phyloP scores from a whole-genome alignment of 2,888 invertebrate species.

The Ornithoptera alexandrae region DNA sequence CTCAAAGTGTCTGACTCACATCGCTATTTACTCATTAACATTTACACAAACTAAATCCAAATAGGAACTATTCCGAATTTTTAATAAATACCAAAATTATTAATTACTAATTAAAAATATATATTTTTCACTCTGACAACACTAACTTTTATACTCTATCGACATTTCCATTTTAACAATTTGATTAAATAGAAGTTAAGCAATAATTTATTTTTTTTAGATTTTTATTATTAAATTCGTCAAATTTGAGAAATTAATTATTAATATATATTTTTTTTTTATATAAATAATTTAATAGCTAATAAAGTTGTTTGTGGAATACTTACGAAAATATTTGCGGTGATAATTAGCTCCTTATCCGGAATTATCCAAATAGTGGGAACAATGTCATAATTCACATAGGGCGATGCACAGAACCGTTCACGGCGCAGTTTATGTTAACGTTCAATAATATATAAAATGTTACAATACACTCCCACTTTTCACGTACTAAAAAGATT shows the following conservation, averaged over 20 bases:
- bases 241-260: too few relatives aligned
- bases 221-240: too few relatives aligned
- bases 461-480: constrained; percentile 67
- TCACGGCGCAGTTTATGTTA: constrained; percentile 57
- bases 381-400: constrained; percentile 71
- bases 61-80: constrained; percentile 12
- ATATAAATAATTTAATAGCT: neutral
- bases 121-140: too few relatives aligned
- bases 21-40: constrained; percentile 36
- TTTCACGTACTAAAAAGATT: constrained; percentile 65
- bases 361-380: constrained; percentile 77
- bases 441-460: constrained; percentile 45
- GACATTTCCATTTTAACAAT: neutral
- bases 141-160: neutral
- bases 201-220: too few relatives aligned
- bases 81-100: neutral
- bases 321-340: constrained; percentile 80
- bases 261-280: neutral
- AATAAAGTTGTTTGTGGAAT: constrained; percentile 38
- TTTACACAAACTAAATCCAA: constrained; percentile 32
- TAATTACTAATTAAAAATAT: neutral
- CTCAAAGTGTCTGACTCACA: constrained; percentile 36
- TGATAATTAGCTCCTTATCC: constrained; percentile 64
- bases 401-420: constrained; percentile 54
- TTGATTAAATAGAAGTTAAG: neutral